phyloP scores from a whole-genome alignment of 2,888 invertebrate species.

The Clitarchus hookeri region DNA sequence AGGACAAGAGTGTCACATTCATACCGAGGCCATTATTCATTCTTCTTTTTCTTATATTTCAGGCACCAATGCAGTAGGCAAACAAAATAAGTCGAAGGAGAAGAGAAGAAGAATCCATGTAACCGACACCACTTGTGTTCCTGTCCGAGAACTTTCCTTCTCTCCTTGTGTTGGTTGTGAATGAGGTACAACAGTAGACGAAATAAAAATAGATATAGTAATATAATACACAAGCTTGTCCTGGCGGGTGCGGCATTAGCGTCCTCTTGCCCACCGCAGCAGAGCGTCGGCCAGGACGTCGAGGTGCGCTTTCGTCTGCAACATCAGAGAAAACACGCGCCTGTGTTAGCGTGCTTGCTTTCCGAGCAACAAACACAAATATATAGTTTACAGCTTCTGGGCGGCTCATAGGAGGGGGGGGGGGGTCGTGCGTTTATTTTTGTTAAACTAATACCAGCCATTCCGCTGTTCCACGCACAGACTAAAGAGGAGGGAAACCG shows the following conservation, averaged over 20 bases:
- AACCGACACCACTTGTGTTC: background rate
- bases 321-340: background rate
- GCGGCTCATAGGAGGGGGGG: too few species aligned
- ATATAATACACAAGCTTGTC: slow-evolving; percentile 35
- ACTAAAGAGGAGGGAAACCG: too few species aligned
- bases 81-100: background rate
- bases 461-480: too few species aligned
- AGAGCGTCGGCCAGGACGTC: slow-evolving; percentile 93
- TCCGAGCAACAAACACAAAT: too few species aligned
- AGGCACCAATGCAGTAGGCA: slow-evolving; percentile 11
- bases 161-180: slow-evolving; percentile 12
- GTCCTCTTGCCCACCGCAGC: slow-evolving; percentile 91
- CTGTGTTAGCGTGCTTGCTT: too few species aligned
- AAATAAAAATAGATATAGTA: slow-evolving; percentile 38
- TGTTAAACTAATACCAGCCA: too few species aligned
- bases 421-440: too few species aligned
- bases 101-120: background rate
- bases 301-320: slow-evolving; percentile 92
- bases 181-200: slow-evolving; percentile 41
- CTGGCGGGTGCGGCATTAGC: slow-evolving; percentile 60
- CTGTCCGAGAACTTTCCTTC: background rate
- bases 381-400: too few species aligned
- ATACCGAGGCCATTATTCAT: background rate
- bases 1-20: background rate
- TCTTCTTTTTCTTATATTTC: background rate